Base-by-base conservation (phyloP, 2,797 vertebrate genomes). In the Prunella strophiata region DNA sequence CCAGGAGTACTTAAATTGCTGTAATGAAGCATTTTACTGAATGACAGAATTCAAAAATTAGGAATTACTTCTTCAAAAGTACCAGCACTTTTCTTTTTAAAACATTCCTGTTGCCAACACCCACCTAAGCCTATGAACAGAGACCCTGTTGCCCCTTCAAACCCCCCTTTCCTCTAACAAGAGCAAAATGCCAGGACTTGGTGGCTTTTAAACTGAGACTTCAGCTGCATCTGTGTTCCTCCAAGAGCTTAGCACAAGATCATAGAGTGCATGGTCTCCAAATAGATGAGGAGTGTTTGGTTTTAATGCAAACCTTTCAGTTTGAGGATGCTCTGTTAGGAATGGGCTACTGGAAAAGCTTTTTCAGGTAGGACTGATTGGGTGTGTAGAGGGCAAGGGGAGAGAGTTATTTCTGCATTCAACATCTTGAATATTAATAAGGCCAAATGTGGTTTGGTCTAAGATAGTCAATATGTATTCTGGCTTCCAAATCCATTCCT, bases 11-110 rank as follows among this genome's bases (percentile, higher is more conserved):
- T 67, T 84, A 89, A 88, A 88, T 86, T 81, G 47, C 75, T 80
- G 17, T 79, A 89, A 88, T 55, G 75, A 83, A 80, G 54, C 16
- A 11, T 96, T 92, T 92, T 65, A 42, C 47, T 57, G 59, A 91
- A 58, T 65, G 48, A 77, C 88, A 62, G 58, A 23, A n/a, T 85
- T 65, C 8, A 75, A 83, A 94, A 94, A 63, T 81, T 66, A 73
- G 45, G 51, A 73, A 59, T 73, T 42, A 27, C 11, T 65, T 72
- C 29, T 88, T 92, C 67, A 76, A 76, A 88, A 75, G 30, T 63
- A 48, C 16, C 21, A 42, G 17, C 13, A 11, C 17, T 68, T 34
- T 51, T 29, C 57, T 72, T 62, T 2, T 0, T 38, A 58, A 32
- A 73, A n/a, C 11, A 8, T 10, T 7, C 3, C 51, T 63, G 17